These are phyloP conservation scores for Threskiornis aethiopicus DNA, from an alignment of 2,797 vertebrate species.

Conservation along the genomic window DNA sequence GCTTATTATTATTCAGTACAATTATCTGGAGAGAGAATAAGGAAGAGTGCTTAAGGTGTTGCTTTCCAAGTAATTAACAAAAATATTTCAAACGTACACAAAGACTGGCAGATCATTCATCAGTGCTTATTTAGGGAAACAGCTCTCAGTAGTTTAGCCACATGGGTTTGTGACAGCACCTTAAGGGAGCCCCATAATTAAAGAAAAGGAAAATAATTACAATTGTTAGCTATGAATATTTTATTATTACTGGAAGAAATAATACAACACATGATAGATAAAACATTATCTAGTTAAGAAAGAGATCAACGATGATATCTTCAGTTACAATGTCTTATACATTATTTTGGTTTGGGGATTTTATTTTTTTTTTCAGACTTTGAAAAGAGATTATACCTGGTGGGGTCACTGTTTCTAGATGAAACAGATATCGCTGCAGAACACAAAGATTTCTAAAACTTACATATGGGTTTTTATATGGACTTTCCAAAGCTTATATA, in stretches of 20 bases:
- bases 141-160: background rate
- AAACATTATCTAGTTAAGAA: background rate
- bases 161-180: background rate
- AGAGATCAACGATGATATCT: background rate
- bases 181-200: background rate
- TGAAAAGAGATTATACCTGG: background rate
- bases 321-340: background rate
- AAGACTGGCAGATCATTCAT: background rate
- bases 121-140: background rate
- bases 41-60: constrained; percentile 23
- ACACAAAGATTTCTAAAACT: background rate
- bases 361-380: background rate
- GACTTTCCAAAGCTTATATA: background rate
- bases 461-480: background rate
- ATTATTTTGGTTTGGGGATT: background rate
- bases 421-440: background rate
- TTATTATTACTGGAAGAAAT: background rate
- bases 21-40: constrained; percentile 12
- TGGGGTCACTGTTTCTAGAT: background rate
- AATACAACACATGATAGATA: background rate
- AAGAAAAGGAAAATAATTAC: constrained; percentile 10
- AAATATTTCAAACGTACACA: background rate
- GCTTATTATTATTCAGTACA: constrained; percentile 12
- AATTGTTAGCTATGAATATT: background rate
- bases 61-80: constrained; percentile 52